phyloP scores from a whole-genome alignment of 2,113 vertebrate genomes.

The Phalacrocorax carbo region DNA sequence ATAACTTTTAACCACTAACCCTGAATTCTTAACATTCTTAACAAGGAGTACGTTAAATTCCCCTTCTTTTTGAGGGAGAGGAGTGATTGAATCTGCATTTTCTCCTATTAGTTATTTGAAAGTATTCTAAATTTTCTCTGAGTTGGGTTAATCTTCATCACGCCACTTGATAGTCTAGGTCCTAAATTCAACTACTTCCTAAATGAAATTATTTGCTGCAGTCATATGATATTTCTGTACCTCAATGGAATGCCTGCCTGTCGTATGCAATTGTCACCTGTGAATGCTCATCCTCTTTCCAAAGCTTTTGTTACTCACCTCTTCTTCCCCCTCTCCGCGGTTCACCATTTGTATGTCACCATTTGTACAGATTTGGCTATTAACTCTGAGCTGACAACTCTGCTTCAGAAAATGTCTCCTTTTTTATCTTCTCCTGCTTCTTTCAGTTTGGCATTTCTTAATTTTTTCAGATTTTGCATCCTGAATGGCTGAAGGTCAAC shows the following conservation, averaged over 20 bases:
- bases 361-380: neutral
- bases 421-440: neutral
- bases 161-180: neutral
- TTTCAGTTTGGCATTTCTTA: neutral
- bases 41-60: neutral
- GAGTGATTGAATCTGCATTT: neutral
- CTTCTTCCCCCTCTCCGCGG: rapidly evolving
- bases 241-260: neutral
- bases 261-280: neutral
- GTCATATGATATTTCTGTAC: neutral
- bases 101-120: neutral
- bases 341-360: neutral
- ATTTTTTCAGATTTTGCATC: neutral
- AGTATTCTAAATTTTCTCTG: neutral
- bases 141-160: neutral
- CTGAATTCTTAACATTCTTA: neutral
- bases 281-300: neutral
- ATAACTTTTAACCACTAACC: neutral
- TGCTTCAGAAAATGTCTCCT: neutral
- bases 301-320: neutral
- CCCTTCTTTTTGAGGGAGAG: neutral
- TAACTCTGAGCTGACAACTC: neutral
- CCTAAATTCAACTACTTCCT: neutral
- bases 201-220: neutral
- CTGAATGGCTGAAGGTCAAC: neutral